Evolutionary conservation across 2,888 invertebrate species (phyloP), one percentile per base, ranked within the genome.

Genomic region (Tridacna gigas): DNA sequence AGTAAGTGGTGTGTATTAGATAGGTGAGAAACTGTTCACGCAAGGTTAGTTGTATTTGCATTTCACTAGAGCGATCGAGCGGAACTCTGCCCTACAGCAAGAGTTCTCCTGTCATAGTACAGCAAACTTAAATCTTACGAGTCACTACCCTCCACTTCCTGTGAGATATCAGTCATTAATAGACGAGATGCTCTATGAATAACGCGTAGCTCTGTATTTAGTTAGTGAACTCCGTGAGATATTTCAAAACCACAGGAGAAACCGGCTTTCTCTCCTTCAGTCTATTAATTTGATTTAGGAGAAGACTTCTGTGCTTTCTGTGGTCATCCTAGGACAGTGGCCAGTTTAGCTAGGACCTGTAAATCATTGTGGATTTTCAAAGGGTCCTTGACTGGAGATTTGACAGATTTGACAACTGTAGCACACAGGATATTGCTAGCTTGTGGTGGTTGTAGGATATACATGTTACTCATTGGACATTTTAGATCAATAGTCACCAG

Each of bases 51-150:
- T 71, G 77, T 87, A 82, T 84, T 87, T 84, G 82, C 84, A 84
- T 82, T 87, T 87, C 86, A 82, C 76, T 26, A 63, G 74, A 80
- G 78, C 80, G 71, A 74, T 79, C 47, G 82, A 78, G 76, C 84
- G 79, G 82, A 80, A 84, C 80, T 77, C 18, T 47, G 83, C 81
- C 86, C 79, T 37, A 45, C 51, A 83, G 86, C 83, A 67, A 83
- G 65, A 25, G 45, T 28, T 79, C 77, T 78, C 80, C 75, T 84
- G 79, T 83, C 82, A 79, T 77, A 75, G 26, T 67, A 80, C 25
- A 77, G 77, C 73, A 81, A 48, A 28, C 45, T 60, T 65, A 77
- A 79, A 80, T 60, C 51, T 65, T 65, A 28, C 45, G 47, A 74
- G 74, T 74, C 61, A 74, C 28, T 74, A 74, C 74, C 74, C 37